Conservation (phyloP, 2,888 invertebrate genomes). For the Phyllotreta cruciferae region DNA sequence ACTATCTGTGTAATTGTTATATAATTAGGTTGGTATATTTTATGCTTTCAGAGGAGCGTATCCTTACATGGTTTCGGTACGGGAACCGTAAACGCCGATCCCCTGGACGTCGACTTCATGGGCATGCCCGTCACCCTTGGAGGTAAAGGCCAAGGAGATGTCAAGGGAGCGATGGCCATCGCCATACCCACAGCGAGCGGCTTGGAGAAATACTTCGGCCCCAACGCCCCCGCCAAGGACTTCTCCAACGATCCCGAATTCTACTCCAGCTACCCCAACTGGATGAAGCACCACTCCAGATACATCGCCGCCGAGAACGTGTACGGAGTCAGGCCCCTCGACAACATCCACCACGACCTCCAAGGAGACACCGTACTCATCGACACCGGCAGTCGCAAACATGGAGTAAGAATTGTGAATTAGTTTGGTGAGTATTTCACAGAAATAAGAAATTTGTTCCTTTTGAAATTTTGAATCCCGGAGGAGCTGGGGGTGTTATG, state of each 20-base stretch:
- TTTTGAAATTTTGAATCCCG: too few relatives aligned
- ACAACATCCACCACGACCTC: not conserved
- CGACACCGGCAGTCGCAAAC: too few relatives aligned
- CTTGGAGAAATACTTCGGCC: conserved; percentile 3
- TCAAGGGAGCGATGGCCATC: conserved; percentile 11
- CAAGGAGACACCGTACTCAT: not conserved
- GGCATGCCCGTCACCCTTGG: conserved; percentile 6
- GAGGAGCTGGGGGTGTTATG: too few relatives aligned
- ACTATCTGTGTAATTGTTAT: too few relatives aligned
- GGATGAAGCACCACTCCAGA: conserved; percentile 10
- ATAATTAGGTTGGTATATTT: too few relatives aligned
- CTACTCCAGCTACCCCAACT: not conserved
- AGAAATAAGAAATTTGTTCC: too few relatives aligned
- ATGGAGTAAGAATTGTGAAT: too few relatives aligned
- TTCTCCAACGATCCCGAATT: not conserved
- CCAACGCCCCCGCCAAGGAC: not conserved
- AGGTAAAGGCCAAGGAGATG: conserved; percentile 14
- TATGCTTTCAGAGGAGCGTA: conserved; percentile 5
- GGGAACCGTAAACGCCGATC: conserved; percentile 16
- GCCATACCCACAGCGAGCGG: not conserved
- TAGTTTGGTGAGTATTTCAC: too few relatives aligned
- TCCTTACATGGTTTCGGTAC: conserved; percentile 6
- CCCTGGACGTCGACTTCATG: conserved; percentile 5
- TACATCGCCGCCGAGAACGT: not conserved
- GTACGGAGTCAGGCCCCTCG: not conserved